phyloP scores from a whole-genome alignment of 2,797 vertebrate genomes.

The Salarias fasciatus region DNA sequence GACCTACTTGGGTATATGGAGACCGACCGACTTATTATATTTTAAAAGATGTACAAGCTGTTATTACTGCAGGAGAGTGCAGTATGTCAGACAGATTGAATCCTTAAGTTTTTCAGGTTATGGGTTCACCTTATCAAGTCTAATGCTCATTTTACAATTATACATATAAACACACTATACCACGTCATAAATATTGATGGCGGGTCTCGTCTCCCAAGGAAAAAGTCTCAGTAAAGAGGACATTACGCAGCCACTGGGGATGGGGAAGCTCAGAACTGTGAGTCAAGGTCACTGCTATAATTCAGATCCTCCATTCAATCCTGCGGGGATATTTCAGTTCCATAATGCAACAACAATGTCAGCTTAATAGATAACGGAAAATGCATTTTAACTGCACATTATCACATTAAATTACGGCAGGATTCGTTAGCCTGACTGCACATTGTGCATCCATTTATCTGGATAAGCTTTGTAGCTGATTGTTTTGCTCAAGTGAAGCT shows the following conservation, averaged over 20 bases:
- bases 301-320: slow-evolving; percentile 22
- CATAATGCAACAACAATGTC: slow-evolving; percentile 2
- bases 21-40: slow-evolving; percentile 9
- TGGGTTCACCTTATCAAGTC: slow-evolving; percentile 27
- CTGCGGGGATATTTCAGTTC: slow-evolving; percentile 1
- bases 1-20: slow-evolving; percentile 30
- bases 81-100: slow-evolving; percentile 10
- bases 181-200: slow-evolving; percentile 57
- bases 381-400: background rate
- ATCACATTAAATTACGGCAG: background rate
- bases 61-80: slow-evolving; percentile 14
- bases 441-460: no score
- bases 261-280: slow-evolving; percentile 25
- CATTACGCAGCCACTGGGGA: slow-evolving; percentile 44
- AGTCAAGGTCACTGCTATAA: slow-evolving; percentile 56
- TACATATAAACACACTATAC: slow-evolving; percentile 18
- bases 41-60: background rate
- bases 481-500: background rate
- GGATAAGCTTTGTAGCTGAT: no score
- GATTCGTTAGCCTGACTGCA: no score
- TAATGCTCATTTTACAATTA: slow-evolving; percentile 22
- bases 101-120: slow-evolving; percentile 6
- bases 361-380: background rate
- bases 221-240: slow-evolving; percentile 38
- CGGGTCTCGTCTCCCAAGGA: slow-evolving; percentile 21